A percentile compares a stretch with the other conserved stretches of the same genome.
Conservation (phyloP, 2,888 invertebrate species). For the Scaptomyza flava region DNA sequence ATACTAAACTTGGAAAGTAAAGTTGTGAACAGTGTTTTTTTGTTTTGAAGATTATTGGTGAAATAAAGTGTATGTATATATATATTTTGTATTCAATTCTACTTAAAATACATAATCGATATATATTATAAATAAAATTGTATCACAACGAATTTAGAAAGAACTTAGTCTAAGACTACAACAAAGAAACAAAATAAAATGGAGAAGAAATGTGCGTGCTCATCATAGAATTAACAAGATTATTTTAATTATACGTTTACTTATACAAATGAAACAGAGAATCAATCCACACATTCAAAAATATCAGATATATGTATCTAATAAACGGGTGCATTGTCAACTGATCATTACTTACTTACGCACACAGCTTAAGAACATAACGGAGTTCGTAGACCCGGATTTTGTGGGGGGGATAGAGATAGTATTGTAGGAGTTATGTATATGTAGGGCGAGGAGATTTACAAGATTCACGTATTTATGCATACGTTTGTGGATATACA, state of each 20-base stretch:
- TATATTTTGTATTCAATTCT: conserved; percentile 66
- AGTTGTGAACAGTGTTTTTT: conserved; percentile 37
- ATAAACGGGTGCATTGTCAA: conserved; percentile 30
- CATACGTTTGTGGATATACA: conserved; percentile 13
- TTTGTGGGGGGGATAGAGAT: conserved; percentile 17
- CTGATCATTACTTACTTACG: conserved; percentile 70
- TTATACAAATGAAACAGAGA: conserved; percentile 20
- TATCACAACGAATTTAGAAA: conserved; percentile 78
- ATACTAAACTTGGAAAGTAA: conserved; percentile 23
- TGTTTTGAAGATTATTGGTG: conserved; percentile 51
- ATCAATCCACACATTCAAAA: conserved; percentile 20
- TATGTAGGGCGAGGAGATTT: conserved; percentile 56
- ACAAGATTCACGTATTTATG: conserved; percentile 57
- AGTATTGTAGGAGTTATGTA: conserved; percentile 16
- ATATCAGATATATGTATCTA: conserved; percentile 10
- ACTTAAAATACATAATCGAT: conserved; percentile 77
- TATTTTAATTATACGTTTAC: conserved; percentile 17
- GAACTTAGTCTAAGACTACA: conserved; percentile 77
- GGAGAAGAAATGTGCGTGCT: conserved; percentile 63
- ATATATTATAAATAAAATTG: conserved; percentile 67
- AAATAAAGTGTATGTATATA: conserved; percentile 56
- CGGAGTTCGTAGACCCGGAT: conserved; percentile 61
- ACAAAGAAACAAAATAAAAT: conserved; percentile 61
- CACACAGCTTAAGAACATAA: conserved; percentile 69
- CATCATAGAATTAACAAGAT: conserved; percentile 49